phyloP scores from a whole-genome alignment of 2,888 invertebrate genomes.

The Dugesia japonica region DNA sequence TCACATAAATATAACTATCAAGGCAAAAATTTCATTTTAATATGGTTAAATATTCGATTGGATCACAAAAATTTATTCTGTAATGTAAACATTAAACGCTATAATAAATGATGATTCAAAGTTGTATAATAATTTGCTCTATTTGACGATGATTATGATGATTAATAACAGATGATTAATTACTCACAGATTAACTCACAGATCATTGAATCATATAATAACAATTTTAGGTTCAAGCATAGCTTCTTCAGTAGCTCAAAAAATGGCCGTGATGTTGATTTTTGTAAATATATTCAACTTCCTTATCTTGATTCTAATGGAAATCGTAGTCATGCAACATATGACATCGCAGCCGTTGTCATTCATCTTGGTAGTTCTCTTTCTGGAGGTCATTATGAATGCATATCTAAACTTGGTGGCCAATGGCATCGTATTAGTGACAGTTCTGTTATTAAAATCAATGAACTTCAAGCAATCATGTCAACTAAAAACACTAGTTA shows the following conservation, averaged over 20 bases:
- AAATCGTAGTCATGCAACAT: not conserved
- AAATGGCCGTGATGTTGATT: slow-evolving; percentile 7
- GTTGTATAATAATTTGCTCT: no score
- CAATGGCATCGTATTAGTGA: slow-evolving; percentile 2
- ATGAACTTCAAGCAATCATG: slow-evolving; percentile 3
- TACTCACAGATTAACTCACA: no score
- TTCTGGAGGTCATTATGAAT: not conserved
- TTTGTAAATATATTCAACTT: slow-evolving; percentile 9
- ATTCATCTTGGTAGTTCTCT: not conserved
- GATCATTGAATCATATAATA: no score
- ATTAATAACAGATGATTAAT: no score
- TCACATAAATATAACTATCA: no score
- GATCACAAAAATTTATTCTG: no score
- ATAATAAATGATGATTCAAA: no score
- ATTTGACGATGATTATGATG: no score
- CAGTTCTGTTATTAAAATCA: not conserved
- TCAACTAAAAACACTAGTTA: not conserved
- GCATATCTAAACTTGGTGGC: not conserved
- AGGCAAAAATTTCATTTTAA: no score
- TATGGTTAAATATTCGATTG: no score
- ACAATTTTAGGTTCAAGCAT: not conserved
- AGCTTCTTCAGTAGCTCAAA: not conserved
- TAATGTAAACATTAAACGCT: no score
- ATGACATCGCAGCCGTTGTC: not conserved
- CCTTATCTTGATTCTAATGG: not conserved